Percentiles rank a stretch among this genome's conserved stretches.
Conservation (phyloP, 2,797 vertebrate species). For the Thamnophis elegans region DNA sequence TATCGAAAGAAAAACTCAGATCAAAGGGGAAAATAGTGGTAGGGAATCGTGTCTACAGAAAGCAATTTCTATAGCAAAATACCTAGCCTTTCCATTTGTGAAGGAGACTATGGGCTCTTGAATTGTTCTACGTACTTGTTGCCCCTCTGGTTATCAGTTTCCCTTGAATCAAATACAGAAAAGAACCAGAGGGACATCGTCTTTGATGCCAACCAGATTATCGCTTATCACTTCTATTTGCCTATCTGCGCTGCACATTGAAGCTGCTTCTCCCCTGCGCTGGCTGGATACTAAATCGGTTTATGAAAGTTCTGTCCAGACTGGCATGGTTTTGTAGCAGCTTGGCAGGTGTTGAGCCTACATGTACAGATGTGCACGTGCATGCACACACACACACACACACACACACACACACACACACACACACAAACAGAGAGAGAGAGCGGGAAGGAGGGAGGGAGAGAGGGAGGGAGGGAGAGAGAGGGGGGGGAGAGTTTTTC, state of each 20-base stretch:
- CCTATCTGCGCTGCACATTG: background rate
- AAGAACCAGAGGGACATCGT: accelerated
- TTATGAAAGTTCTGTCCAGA: background rate
- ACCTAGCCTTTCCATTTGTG: background rate
- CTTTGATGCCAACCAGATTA: background rate
- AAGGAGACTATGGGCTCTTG: background rate
- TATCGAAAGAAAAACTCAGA: background rate
- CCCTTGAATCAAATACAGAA: accelerated
- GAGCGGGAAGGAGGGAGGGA: too few relatives aligned
- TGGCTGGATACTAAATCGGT: background rate
- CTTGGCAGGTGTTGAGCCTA: background rate
- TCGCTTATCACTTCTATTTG: background rate
- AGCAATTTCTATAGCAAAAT: background rate
- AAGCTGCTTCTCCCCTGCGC: background rate
- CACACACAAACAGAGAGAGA: too few relatives aligned
- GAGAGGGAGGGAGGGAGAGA: too few relatives aligned
- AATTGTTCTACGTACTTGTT: background rate
- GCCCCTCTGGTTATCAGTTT: background rate
- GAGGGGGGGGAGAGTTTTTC: background rate
- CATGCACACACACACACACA: background rate
- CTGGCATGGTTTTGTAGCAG: background rate
- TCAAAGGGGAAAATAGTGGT: constrained; percentile 11
- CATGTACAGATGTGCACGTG: background rate
- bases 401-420: background rate
- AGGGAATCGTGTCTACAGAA: background rate